Percentiles rank a stretch among this genome's conserved stretches.
Conservation (phyloP, 2,888 invertebrate genomes). For the Pseudanteris insignis region DNA sequence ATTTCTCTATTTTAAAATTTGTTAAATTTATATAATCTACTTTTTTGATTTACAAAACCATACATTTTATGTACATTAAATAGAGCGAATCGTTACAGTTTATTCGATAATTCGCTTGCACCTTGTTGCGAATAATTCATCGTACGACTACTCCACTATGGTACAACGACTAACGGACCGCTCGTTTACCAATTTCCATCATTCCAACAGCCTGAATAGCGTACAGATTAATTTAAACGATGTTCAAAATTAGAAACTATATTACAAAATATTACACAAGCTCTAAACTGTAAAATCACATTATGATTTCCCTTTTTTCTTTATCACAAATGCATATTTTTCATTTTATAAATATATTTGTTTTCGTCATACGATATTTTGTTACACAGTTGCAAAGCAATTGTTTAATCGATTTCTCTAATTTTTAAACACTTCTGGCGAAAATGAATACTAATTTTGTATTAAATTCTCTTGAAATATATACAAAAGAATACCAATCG, state of each 20-base stretch:
- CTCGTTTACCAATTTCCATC: no score
- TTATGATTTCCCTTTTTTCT: conserved; percentile 3
- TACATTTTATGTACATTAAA: conserved; percentile 35
- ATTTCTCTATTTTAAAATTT: no score
- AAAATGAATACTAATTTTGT: conserved; percentile 4
- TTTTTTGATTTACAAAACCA: conserved; percentile 36
- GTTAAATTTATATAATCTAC: conserved; percentile 18
- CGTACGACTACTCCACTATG: conserved; percentile 1
- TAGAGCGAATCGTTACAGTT: conserved; percentile 12
- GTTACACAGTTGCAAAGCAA: background rate
- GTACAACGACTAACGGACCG: no score
- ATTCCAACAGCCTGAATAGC: background rate
- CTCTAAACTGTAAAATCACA: conserved; percentile 20
- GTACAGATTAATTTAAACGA: background rate
- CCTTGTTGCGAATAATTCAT: conserved; percentile 5
- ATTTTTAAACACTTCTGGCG: conserved; percentile 1
- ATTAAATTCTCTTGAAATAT: no score
- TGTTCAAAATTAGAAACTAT: conserved; percentile 15
- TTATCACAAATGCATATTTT: conserved; percentile 17
- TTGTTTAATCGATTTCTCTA: background rate
- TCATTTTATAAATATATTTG: background rate
- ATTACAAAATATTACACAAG: conserved; percentile 29
- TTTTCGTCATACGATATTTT: background rate
- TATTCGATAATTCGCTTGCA: conserved; percentile 1
- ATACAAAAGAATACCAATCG: no score